phyloP scores from a whole-genome alignment of 1,140 invertebrate genomes.

The Saxidomus purpurata region DNA sequence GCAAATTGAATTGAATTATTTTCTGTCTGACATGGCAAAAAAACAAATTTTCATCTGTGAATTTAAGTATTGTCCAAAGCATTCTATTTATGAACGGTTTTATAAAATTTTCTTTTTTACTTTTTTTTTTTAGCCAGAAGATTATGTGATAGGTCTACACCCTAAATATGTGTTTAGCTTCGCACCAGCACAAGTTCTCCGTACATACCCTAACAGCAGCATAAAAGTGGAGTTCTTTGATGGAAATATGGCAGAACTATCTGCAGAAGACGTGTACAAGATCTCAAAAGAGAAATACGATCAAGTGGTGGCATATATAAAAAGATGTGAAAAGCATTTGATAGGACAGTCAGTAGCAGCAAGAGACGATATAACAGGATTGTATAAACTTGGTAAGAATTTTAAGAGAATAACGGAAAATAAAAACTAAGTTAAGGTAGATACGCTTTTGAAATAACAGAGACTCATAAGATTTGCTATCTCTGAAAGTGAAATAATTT shows the following conservation, averaged over 20 bases:
- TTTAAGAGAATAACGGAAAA: no score
- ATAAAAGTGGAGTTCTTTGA: slow-evolving; percentile 79
- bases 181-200: slow-evolving; percentile 77
- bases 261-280: slow-evolving; percentile 75
- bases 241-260: slow-evolving; percentile 65
- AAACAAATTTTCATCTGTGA: no score
- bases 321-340: slow-evolving; percentile 73
- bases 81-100: no score
- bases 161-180: slow-evolving; percentile 81
- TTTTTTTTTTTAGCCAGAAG: slow-evolving; percentile 67
- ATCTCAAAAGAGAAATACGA: slow-evolving; percentile 78
- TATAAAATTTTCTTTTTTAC: no score
- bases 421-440: no score
- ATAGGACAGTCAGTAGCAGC: slow-evolving; percentile 80
- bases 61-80: no score
- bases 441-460: no score
- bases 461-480: no score
- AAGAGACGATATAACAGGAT: slow-evolving; percentile 77
- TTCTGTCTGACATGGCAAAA: no score
- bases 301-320: slow-evolving; percentile 77
- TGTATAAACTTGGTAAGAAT: slow-evolving; percentile 79
- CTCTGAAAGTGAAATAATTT: no score
- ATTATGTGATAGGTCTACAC: slow-evolving; percentile 79
- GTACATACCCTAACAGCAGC: slow-evolving; percentile 63
- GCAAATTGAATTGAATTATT: no score